Percentiles rank a stretch among this genome's conserved stretches.
phyloP scores from a whole-genome alignment of 1,140 invertebrate genomes.

The Battus philenor region DNA sequence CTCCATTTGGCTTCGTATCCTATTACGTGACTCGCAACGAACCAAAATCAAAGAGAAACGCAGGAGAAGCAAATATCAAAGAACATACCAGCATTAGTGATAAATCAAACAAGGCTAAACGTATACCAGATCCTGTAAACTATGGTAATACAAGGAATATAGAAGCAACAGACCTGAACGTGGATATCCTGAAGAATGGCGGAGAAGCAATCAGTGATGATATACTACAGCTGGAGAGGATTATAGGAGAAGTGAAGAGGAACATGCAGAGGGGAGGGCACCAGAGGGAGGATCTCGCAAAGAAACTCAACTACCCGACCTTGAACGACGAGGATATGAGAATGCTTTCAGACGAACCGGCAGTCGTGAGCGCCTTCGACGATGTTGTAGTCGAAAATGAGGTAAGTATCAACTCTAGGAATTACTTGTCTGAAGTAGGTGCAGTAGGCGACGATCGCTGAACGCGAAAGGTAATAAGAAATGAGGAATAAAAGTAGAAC shows the following conservation, averaged over 20 bases:
- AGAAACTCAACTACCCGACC: constrained; percentile 24
- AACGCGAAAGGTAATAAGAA: no score
- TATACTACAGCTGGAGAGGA: constrained; percentile 29
- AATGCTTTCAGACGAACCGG: constrained; percentile 47
- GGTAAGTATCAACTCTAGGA: constrained; percentile 22
- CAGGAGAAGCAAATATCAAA: constrained; percentile 8
- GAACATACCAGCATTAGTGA: not conserved
- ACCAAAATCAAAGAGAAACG: constrained; percentile 27
- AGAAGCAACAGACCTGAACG: constrained; percentile 15
- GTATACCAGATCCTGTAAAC: constrained; percentile 9
- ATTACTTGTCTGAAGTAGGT: no score
- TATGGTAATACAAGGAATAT: constrained; percentile 10
- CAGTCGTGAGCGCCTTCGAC: constrained; percentile 24
- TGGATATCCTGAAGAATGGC: constrained; percentile 30
- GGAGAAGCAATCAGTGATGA: constrained; percentile 19
- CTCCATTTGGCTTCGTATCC: constrained; percentile 79
- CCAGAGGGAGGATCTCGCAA: not conserved
- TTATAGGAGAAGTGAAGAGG: constrained; percentile 21
- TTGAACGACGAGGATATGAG: constrained; percentile 48
- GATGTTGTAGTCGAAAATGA: constrained; percentile 40
- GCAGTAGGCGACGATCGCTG: no score
- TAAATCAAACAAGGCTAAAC: not conserved
- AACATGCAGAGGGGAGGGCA: constrained; percentile 2
- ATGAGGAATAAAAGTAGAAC: no score
- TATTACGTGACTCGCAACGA: constrained; percentile 72